A percentile compares a stretch with the other conserved stretches of the same genome.
Conservation (phyloP, 37 sponge, comb jelly and placozoan genomes). For the Corticium candelabrum region DNA sequence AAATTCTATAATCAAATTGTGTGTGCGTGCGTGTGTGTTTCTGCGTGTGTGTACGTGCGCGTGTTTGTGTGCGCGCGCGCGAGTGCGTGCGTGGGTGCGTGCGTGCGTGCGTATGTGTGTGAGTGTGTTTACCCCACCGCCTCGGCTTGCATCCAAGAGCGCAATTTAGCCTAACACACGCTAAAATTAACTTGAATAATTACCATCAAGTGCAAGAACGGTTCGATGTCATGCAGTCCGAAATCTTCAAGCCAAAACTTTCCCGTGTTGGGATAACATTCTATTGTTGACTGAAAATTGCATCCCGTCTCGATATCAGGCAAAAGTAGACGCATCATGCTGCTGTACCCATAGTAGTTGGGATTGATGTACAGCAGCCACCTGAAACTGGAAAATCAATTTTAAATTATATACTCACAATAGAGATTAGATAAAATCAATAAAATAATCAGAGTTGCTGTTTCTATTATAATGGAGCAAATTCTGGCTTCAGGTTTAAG, state of each 20-base stretch:
- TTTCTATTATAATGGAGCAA: too few species aligned
- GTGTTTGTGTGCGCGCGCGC: too few species aligned
- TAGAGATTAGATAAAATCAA: too few species aligned
- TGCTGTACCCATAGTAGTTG: not conserved
- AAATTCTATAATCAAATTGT: too few species aligned
- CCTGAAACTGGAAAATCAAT: not conserved
- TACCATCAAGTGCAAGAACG: conserved; percentile 52
- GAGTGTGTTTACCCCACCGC: not conserved
- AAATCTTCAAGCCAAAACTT: not conserved
- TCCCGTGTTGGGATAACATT: conserved; percentile 10
- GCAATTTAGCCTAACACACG: not conserved
- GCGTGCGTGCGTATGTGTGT: too few species aligned
- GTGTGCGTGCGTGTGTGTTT: too few species aligned
- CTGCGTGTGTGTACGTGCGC: too few species aligned
- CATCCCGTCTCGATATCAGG: not conserved
- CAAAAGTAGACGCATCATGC: not conserved
- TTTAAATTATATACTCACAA: too few species aligned
- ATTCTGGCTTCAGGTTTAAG: too few species aligned
- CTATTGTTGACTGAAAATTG: conserved; percentile 2
- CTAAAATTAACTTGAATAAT: not conserved
- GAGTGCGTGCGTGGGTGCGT: too few species aligned
- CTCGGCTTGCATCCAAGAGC: not conserved
- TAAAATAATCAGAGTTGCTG: too few species aligned
- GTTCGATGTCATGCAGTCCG: conserved; percentile 28
- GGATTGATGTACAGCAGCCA: conserved; percentile 5